phyloP scores from a whole-genome alignment of 2,888 invertebrate genomes.

The Dinocampus coccinellae region DNA sequence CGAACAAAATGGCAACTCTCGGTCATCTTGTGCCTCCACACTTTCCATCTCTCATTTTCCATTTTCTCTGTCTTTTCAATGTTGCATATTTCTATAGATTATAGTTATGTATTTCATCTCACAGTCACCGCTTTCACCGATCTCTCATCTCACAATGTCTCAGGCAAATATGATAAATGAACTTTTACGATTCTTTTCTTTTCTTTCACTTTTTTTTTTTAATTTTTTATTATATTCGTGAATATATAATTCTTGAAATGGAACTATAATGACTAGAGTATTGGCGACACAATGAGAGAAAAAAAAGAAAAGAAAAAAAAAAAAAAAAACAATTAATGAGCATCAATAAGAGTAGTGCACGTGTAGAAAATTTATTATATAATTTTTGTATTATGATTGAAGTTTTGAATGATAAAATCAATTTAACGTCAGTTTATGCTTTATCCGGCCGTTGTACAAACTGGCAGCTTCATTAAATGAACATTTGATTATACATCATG shows the following conservation, averaged over 20 bases:
- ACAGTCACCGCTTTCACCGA: constrained; percentile 34
- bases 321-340: not conserved
- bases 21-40: constrained; percentile 34
- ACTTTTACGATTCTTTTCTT: constrained; percentile 43
- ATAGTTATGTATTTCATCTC: constrained; percentile 14
- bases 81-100: constrained; percentile 28
- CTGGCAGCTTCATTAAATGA: not conserved
- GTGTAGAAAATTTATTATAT: not conserved
- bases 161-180: constrained; percentile 64
- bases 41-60: constrained; percentile 32
- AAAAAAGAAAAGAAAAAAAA: not conserved
- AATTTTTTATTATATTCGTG: constrained; percentile 55
- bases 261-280: not conserved
- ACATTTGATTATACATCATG: not conserved
- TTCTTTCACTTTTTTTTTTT: constrained; percentile 23
- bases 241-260: constrained; percentile 10
- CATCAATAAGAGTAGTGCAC: not conserved
- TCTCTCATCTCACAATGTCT: constrained; percentile 48
- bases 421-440: not conserved
- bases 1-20: constrained; percentile 55
- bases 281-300: not conserved
- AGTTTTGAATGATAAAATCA: not conserved
- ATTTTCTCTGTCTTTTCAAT: constrained; percentile 38
- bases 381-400: not conserved
- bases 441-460: not conserved